These are phyloP conservation scores for Sebastes iracundus DNA, from an alignment of 2,797 vertebrate genomes.

Conservation along the genomic window DNA sequence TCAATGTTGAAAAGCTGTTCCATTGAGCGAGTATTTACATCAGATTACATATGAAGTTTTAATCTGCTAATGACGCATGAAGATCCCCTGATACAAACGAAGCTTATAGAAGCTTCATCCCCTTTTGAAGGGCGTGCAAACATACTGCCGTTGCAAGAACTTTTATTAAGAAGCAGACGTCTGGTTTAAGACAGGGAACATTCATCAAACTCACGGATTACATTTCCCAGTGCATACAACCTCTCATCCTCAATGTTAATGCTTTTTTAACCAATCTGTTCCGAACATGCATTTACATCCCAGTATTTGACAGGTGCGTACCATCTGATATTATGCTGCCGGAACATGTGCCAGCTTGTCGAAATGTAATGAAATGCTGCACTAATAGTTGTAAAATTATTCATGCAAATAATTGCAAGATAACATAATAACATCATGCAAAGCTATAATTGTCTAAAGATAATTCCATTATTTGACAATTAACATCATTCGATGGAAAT, in stretches of 20 bases:
- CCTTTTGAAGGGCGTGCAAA: background rate
- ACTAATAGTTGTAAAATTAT: background rate
- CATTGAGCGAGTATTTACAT: background rate
- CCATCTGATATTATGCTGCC: background rate
- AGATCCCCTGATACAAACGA: slow-evolving; percentile 6
- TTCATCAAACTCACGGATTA: slow-evolving; percentile 24
- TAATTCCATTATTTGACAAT: background rate
- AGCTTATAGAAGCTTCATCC: slow-evolving; percentile 6
- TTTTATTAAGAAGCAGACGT: slow-evolving; percentile 12
- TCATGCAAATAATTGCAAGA: background rate
- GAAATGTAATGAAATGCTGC: background rate
- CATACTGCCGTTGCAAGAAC: background rate
- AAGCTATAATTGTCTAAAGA: background rate
- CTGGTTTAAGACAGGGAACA: slow-evolving; percentile 3
- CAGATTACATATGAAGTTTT: background rate
- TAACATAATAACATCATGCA: background rate
- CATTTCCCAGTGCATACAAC: background rate
- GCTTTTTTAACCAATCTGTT: slow-evolving; percentile 8
- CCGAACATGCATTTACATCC: background rate
- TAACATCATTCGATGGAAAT: background rate
- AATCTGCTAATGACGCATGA: background rate
- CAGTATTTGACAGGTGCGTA: background rate
- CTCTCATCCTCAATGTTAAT: slow-evolving; percentile 6
- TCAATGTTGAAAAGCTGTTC: background rate
- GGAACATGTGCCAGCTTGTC: background rate